Base-by-base conservation (phyloP, 2,888 invertebrate genomes). In the Neoascia interrupta region DNA sequence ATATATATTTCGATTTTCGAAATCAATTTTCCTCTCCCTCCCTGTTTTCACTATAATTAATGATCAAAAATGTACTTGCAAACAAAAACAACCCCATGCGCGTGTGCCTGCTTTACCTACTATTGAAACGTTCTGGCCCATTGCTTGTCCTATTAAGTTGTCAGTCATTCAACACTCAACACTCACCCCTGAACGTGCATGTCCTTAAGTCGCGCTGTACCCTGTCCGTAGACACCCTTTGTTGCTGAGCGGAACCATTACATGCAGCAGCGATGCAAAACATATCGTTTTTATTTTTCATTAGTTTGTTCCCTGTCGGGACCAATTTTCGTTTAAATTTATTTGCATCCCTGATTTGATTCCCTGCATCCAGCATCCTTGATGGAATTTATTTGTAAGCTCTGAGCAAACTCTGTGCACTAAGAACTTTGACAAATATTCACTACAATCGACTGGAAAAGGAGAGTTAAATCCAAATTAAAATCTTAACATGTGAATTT, bases 101-200 rank as follows among this genome's bases (percentile, higher is more conserved):
- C 70, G 70, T 76, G 76, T 53, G 64, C 11, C 39, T 53, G 45
- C 70, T 70, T 73, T 23, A 34, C 23, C 13, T 56, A 26, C 31
- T 41, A 54, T 63, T 70, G 58, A 64, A 76, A 64, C 70, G 70
- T 66, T 72, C 66, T 73, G 66, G 79, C 66, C 73, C 73, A 79
- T 79, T 73, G 72, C 73, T 68, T 79, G 79, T 70, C 76, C 79
- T 79, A 79, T 79, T 79, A 79, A 79, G 73, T 79, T 79, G 79
- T 79, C 79, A 72, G 79, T 79, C 73, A 79, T 66, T 79, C 79
- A 79, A 79, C 79, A 79, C 79, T 45, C 19, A 19, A 10, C 41
- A 41, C 19, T 79, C 79, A 73, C 79, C 79, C 79, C 56, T 73
- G 43, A 72, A 47, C 61, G 26, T 79, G 41, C 56, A 56, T 54